Percentiles rank a stretch among this genome's conserved stretches.
These are phyloP conservation scores for Poeciliopsis turneri DNA, from an alignment of 2,797 vertebrate species.

Conservation along the genomic window DNA sequence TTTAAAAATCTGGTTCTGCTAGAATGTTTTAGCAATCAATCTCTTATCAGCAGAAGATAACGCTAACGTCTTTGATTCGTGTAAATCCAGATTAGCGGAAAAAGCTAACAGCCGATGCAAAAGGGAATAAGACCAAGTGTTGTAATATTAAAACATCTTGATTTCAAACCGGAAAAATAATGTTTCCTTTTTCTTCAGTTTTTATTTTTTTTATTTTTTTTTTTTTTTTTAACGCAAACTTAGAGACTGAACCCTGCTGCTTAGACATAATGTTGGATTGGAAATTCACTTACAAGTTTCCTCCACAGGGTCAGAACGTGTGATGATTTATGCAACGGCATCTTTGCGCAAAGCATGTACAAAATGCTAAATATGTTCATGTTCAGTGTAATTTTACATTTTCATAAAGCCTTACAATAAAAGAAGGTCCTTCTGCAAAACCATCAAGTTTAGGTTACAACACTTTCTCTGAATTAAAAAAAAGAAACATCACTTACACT, in stretches of 20 bases:
- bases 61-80: not conserved
- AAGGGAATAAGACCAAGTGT: not conserved
- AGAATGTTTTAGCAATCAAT: not conserved
- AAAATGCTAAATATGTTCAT: not conserved
- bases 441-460: not conserved
- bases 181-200: too few species aligned
- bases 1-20: not conserved
- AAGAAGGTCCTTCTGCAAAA: not conserved
- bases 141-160: too few species aligned
- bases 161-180: too few species aligned
- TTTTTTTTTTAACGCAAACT: not conserved
- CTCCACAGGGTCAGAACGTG: not conserved
- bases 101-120: not conserved
- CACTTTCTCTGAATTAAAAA: not conserved
- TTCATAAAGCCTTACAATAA: not conserved
- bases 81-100: not conserved
- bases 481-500: not conserved
- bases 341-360: not conserved
- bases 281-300: not conserved
- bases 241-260: not conserved
- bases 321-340: not conserved
- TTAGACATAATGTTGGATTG: not conserved
- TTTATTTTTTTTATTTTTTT: not conserved
- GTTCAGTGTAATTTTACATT: not conserved
- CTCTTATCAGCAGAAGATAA: not conserved